Base-by-base conservation (phyloP, 2,888 invertebrate genomes). In the Elegia similella region DNA sequence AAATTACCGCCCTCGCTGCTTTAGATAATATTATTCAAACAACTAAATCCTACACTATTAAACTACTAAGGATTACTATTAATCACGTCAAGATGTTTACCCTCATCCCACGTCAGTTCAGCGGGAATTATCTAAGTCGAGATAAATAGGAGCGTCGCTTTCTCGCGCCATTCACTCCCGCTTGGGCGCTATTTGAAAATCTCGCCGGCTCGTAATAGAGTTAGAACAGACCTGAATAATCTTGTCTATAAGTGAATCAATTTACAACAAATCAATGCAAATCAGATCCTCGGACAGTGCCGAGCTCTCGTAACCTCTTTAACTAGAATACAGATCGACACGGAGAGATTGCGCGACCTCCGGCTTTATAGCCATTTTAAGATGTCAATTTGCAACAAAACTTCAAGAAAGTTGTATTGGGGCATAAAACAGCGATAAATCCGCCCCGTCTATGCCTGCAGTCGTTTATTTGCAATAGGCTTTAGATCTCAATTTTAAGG, bases 61-160 rank as follows among this genome's bases (percentile, higher is more conserved):
- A 87, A 85, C 85, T 84, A 84, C 81, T 83, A 77, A 79, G 84
- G 84, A 85, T 87, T 84, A 85, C 86, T 82, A 87, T 88, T 86
- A 87, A 86, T 88, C 86, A 88, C 85, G 84, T 81, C 86, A 86
- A 86, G 86, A 84, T 87, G 87, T 86, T 88, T 87, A 88, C 87
- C 86, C 87, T 87, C 82, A 87, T 87, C 86, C 82, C 73, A 73
- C 78, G 86, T 85, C 84, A 85, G 81, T 83, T 82, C 72, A 71
- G 76, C 68, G 77, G 77, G 84, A 86, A 84, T 86, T 86, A 86
- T 86, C 85, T 83, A 75, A 78, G 82, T 80, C 77, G 80, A 85
- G 85, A 86, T 86, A 85, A 84, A 86, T 85, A 84, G 80, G 68
- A 77, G 79, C 75, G 76, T 76, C 78, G 78, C 73, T 75, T 72